Evolutionary conservation across 2,113 vertebrate species (phyloP).

Genomic region (Noturus placidus): DNA sequence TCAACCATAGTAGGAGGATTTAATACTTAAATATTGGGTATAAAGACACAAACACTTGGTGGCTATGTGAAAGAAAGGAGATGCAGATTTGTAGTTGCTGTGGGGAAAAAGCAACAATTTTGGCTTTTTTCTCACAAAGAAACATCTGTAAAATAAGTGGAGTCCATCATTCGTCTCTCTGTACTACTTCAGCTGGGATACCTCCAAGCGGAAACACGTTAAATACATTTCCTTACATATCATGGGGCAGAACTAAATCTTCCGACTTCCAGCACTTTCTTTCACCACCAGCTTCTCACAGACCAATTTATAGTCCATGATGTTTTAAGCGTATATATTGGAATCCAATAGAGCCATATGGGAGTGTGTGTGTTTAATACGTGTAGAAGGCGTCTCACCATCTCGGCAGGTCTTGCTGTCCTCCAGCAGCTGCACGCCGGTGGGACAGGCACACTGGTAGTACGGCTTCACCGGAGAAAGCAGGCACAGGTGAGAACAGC

Average conservation of each 20-base stretch:
- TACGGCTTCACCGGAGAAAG: constrained; percentile 85
- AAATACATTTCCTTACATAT: too few relatives aligned
- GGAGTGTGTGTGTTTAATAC: background rate
- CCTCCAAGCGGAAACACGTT: background rate
- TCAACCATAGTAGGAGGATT: background rate
- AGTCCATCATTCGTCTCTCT: background rate
- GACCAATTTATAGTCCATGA: background rate
- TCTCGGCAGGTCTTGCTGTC: constrained; percentile 88
- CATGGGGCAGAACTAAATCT: background rate
- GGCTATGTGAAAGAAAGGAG: background rate
- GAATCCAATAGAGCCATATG: background rate
- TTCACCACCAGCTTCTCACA: background rate
- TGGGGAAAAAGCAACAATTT: too few relatives aligned
- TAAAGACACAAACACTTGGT: background rate
- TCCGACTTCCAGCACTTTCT: background rate
- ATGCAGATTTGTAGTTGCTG: background rate
- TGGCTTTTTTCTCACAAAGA: background rate
- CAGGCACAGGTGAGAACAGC: constrained; percentile 95
- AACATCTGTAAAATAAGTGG: background rate
- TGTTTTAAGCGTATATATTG: background rate
- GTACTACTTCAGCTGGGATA: background rate
- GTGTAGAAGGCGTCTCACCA: constrained; percentile 72
- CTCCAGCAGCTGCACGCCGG: constrained; percentile 90
- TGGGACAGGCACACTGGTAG: constrained; percentile 92
- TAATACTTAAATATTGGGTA: background rate